A percentile compares a stretch with the other conserved stretches of the same genome.
Conservation (phyloP, 1,140 invertebrate species). For the Eupeodes corollae region DNA sequence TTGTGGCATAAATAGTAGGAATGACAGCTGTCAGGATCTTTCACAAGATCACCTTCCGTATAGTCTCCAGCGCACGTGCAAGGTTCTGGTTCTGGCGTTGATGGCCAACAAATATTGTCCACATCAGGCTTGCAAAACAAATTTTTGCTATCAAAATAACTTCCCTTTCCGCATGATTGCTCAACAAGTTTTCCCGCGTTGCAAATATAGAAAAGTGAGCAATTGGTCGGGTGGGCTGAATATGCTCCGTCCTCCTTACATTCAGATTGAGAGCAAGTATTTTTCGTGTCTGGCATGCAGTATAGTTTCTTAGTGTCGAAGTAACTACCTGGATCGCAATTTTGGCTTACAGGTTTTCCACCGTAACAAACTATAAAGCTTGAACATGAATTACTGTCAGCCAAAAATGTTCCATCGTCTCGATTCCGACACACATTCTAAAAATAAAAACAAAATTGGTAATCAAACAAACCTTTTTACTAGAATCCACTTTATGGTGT, state of each 20-base stretch:
- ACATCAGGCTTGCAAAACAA: slow-evolving; percentile 6
- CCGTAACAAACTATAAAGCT: slow-evolving; percentile 17
- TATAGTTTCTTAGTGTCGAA: slow-evolving; percentile 8
- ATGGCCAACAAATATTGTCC: slow-evolving; percentile 4
- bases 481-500: slow-evolving; percentile 12
- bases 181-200: slow-evolving; percentile 8
- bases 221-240: slow-evolving; percentile 2
- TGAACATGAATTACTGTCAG: slow-evolving; percentile 8
- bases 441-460: too few species aligned
- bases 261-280: slow-evolving; percentile 1
- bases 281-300: slow-evolving; percentile 8
- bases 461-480: slow-evolving; percentile 5
- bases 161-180: slow-evolving; percentile 15
- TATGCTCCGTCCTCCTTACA: slow-evolving; percentile 5
- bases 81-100: slow-evolving; percentile 1
- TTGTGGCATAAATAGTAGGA: slow-evolving; percentile 11
- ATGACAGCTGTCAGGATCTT: slow-evolving; percentile 12
- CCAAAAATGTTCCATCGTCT: neutral
- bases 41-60: slow-evolving; percentile 6
- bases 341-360: slow-evolving; percentile 7
- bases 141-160: slow-evolving; percentile 13
- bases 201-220: slow-evolving; percentile 5
- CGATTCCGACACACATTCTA: slow-evolving; percentile 12
- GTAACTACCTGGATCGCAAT: slow-evolving; percentile 15
- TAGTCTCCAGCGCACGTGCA: slow-evolving; percentile 12